phyloP scores from a whole-genome alignment of 2,113 vertebrate genomes.

The Bufo bufo region DNA sequence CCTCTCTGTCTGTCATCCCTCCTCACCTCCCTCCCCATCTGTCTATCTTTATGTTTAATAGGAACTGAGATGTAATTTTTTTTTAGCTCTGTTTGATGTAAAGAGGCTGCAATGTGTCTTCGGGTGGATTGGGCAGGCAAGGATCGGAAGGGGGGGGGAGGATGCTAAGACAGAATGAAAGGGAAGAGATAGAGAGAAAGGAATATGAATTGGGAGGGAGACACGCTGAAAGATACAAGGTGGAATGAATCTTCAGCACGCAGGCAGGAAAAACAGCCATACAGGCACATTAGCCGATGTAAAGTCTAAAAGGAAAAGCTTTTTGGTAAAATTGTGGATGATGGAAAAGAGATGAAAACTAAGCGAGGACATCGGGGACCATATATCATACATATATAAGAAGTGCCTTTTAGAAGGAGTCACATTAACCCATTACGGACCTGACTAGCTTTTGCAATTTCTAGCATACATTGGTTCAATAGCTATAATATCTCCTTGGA shows the following conservation, averaged over 20 bases:
- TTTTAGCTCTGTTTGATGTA: conserved; percentile 56
- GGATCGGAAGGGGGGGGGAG: conserved; percentile 29
- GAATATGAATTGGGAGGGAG: conserved; percentile 46
- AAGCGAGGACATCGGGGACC: neutral
- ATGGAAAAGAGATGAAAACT: neutral
- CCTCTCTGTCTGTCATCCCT: conserved; percentile 55
- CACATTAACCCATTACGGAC: neutral
- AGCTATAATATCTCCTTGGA: neutral
- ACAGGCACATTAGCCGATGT: neutral
- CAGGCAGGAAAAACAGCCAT: neutral
- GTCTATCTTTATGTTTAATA: conserved; percentile 59
- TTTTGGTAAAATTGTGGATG: neutral
- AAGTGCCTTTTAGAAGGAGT: neutral
- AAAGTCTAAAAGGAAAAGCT: neutral
- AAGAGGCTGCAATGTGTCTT: conserved; percentile 59
- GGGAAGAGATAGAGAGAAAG: conserved; percentile 16
- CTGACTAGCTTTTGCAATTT: neutral
- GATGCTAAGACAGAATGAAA: conserved; percentile 53
- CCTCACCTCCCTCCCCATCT: conserved; percentile 53
- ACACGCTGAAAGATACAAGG: conserved; percentile 24
- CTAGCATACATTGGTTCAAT: neutral
- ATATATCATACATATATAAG: neutral
- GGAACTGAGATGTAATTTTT: conserved; percentile 59
- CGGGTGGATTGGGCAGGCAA: conserved; percentile 43
- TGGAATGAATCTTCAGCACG: conserved; percentile 43